Evolutionary conservation across 2,888 invertebrate species (phyloP).

Genomic region (Aleiodes alternator): DNA sequence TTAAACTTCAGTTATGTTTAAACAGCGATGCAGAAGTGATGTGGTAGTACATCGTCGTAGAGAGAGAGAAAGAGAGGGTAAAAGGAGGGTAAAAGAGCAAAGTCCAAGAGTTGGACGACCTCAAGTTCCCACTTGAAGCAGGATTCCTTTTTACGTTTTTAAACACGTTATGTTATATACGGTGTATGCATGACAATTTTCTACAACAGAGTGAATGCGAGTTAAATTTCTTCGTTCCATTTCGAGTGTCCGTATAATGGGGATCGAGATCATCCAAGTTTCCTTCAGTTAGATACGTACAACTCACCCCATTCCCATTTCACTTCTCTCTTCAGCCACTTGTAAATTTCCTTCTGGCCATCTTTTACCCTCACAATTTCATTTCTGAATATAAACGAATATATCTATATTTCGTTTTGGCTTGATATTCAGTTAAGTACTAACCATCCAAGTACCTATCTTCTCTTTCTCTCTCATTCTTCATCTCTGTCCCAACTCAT

Average conservation of each 20-base stretch:
- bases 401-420: slow-evolving; percentile 9
- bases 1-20: not conserved
- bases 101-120: slow-evolving; percentile 38
- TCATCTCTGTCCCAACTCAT: slow-evolving; percentile 34
- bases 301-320: not conserved
- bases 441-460: slow-evolving; percentile 58
- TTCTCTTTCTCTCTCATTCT: slow-evolving; percentile 25
- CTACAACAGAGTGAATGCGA: slow-evolving; percentile 4
- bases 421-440: slow-evolving; percentile 33
- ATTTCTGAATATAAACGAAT: slow-evolving; percentile 52
- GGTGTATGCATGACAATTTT: slow-evolving; percentile 23
- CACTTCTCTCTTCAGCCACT: slow-evolving; percentile 3
- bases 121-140: slow-evolving; percentile 29
- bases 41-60: too few species aligned
- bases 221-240: slow-evolving; percentile 7
- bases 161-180: slow-evolving; percentile 7
- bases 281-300: not conserved
- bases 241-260: slow-evolving; percentile 22
- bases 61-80: not conserved
- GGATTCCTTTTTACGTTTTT: slow-evolving; percentile 9
- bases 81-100: slow-evolving; percentile 33
- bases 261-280: slow-evolving; percentile 6
- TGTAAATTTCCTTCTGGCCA: slow-evolving; percentile 36
- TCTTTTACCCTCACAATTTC: slow-evolving; percentile 21
- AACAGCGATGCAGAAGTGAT: not conserved